These are phyloP conservation scores for Hemitrygon akajei DNA, from an alignment of 2,797 vertebrate genomes.

Conservation along the genomic window DNA sequence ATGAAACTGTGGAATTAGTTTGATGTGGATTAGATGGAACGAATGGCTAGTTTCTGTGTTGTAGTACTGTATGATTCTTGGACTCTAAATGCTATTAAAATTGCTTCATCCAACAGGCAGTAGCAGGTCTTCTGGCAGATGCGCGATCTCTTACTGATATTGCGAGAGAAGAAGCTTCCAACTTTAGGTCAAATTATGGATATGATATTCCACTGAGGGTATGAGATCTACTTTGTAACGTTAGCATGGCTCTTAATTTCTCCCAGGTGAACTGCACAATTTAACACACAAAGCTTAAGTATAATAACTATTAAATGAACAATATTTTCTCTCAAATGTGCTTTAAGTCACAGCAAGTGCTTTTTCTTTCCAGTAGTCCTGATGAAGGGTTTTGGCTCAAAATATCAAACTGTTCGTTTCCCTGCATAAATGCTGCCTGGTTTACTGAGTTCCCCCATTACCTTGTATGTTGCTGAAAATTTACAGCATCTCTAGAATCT, in stretches of 20 bases:
- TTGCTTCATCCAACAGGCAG: slow-evolving; percentile 62
- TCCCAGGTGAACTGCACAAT: background rate
- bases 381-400: no score
- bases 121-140: slow-evolving; percentile 87
- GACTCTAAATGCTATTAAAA: background rate
- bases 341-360: background rate
- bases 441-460: no score
- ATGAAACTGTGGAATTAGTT: no score
- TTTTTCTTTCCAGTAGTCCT: background rate
- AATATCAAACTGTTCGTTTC: no score
- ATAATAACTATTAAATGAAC: background rate
- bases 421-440: no score
- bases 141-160: slow-evolving; percentile 90
- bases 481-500: no score
- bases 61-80: no score
- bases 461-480: no score
- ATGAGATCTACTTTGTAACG: slow-evolving; percentile 37
- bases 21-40: no score
- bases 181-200: slow-evolving; percentile 90
- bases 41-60: no score
- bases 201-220: slow-evolving; percentile 96
- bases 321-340: background rate
- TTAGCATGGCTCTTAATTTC: background rate
- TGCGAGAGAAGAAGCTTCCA: slow-evolving; percentile 89
- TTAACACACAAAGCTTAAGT: background rate